phyloP scores from a whole-genome alignment of 1,140 invertebrate genomes.

The Polypedilum vanderplanki region DNA sequence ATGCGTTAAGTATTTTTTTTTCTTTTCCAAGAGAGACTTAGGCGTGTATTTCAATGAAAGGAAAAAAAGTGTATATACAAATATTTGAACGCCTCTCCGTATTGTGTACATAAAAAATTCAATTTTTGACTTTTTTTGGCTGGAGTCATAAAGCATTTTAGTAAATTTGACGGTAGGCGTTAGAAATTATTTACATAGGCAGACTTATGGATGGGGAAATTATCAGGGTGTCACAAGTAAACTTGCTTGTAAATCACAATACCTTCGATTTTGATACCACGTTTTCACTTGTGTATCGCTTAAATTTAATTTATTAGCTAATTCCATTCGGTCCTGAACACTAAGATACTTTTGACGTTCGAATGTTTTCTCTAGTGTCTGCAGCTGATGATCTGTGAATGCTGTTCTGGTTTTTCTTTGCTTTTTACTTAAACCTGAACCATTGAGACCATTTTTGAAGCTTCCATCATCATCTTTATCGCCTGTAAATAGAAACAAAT shows the following conservation, averaged over 20 bases:
- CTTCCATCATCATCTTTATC: conserved; percentile 44
- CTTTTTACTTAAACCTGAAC: conserved; percentile 63
- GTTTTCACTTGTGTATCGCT: conserved; percentile 97
- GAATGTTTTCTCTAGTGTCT: conserved; percentile 90
- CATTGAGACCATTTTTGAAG: conserved; percentile 35
- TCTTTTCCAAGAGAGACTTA: background rate
- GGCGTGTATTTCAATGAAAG: conserved; percentile 5
- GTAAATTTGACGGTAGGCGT: conserved; percentile 1
- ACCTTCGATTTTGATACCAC: conserved; percentile 97
- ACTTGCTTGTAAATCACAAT: conserved; percentile 31
- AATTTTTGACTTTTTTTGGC: background rate
- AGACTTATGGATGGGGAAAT: background rate
- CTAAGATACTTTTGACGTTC: conserved; percentile 94
- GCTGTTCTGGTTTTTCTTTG: conserved; percentile 91
- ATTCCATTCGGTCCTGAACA: conserved; percentile 93
- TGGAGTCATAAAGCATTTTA: conserved; percentile 18
- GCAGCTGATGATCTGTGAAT: conserved; percentile 92
- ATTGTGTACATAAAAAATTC: background rate
- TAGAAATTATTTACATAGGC: conserved; percentile 4
- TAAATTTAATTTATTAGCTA: conserved; percentile 85
- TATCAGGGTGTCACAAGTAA: background rate
- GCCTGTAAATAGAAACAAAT: conserved; percentile 33
- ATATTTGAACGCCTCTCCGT: conserved; percentile 19
- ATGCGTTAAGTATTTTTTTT: conserved; percentile 24
- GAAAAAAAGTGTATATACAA: conserved; percentile 21